phyloP scores from a whole-genome alignment of 2,888 invertebrate genomes.

The Idaea dimidiata region DNA sequence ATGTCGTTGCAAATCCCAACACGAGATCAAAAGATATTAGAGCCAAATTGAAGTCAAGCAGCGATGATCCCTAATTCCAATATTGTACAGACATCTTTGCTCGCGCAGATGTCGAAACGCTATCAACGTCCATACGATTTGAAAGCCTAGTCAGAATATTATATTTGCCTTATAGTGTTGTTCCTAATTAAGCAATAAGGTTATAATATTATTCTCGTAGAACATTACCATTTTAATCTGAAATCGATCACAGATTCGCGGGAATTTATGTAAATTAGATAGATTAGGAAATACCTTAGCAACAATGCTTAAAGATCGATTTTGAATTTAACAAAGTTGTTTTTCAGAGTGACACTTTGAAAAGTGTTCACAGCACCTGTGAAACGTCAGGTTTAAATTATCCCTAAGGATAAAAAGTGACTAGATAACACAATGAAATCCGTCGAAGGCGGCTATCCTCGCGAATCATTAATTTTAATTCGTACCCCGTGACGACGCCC shows the following conservation, averaged over 20 bases:
- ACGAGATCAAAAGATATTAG: slow-evolving; percentile 75
- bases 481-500: slow-evolving; percentile 72
- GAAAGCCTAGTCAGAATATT: slow-evolving; percentile 20
- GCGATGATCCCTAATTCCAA: slow-evolving; percentile 52
- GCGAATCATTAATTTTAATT: slow-evolving; percentile 81
- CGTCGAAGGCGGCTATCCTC: slow-evolving; percentile 63
- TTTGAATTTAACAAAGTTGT: slow-evolving; percentile 8
- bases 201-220: slow-evolving; percentile 1
- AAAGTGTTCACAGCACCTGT: slow-evolving; percentile 65
- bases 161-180: slow-evolving; percentile 17
- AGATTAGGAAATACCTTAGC: neutral
- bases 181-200: slow-evolving; percentile 21
- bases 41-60: slow-evolving; percentile 68
- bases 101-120: slow-evolving; percentile 17
- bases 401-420: slow-evolving; percentile 71
- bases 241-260: neutral
- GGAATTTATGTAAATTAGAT: slow-evolving; percentile 3
- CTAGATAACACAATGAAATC: slow-evolving; percentile 69
- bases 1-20: slow-evolving; percentile 74
- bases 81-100: slow-evolving; percentile 34
- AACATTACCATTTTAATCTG: slow-evolving; percentile 6
- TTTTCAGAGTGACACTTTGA: slow-evolving; percentile 50
- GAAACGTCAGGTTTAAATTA: slow-evolving; percentile 63
- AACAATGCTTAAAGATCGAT: neutral
- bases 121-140: slow-evolving; percentile 7